Percentiles rank a stretch among this genome's conserved stretches.
Conservation (phyloP, 2,888 invertebrate genomes). For the Meteorus colon region DNA sequence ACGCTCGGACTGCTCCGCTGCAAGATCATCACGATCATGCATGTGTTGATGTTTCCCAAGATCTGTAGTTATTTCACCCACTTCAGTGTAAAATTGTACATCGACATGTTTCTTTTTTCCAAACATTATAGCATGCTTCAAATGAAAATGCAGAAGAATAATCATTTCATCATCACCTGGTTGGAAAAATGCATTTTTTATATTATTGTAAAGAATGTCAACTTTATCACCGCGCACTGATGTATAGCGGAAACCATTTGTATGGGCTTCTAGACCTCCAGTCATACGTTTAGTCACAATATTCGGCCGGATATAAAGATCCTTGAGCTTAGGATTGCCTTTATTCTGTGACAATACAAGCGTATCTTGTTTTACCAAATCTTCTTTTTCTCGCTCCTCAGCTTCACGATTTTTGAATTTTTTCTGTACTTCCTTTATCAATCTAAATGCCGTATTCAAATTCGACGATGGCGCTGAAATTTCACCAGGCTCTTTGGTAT, state of each 20-base stretch:
- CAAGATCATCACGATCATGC: conserved; percentile 99
- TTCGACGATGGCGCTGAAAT: conserved; percentile 95
- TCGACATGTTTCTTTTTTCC: conserved; percentile 99
- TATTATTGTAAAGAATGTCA: conserved; percentile 99
- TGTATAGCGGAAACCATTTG: conserved; percentile 97
- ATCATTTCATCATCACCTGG: conserved; percentile 99
- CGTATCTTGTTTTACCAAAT: conserved; percentile 98
- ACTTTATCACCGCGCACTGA: conserved; percentile 99
- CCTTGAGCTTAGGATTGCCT: conserved; percentile 98
- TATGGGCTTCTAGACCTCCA: conserved; percentile 91
- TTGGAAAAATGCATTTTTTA: conserved; percentile 99
- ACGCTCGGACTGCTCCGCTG: conserved; percentile 98
- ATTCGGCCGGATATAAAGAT: conserved; percentile 98
- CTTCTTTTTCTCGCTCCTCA: conserved; percentile 98
- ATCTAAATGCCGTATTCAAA: conserved; percentile 95
- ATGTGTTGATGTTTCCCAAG: conserved; percentile 99
- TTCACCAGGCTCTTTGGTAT: conserved; percentile 98
- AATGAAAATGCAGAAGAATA: conserved; percentile 97
- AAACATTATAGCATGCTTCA: conserved; percentile 99
- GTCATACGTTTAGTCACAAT: conserved; percentile 98
- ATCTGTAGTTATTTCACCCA: conserved; percentile 99
- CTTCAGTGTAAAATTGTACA: conserved; percentile 99
- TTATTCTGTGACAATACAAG: conserved; percentile 94
- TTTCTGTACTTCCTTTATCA: conserved; percentile 99
- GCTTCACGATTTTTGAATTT: conserved; percentile 98